These are phyloP conservation scores for Adineta ricciae DNA, from an alignment of 2,888 invertebrate species.

Conservation along the genomic window DNA sequence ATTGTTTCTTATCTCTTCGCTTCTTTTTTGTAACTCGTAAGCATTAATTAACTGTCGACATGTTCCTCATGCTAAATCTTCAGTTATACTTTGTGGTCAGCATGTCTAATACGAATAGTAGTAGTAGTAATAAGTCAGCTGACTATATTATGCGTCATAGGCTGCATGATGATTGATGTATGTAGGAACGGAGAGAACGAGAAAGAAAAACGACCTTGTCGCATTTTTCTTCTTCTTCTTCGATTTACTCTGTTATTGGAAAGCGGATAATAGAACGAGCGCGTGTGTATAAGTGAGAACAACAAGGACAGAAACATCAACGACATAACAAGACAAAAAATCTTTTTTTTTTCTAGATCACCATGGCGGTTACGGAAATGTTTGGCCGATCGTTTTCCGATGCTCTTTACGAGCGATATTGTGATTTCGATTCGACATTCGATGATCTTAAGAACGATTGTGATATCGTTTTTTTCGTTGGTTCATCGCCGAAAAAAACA, in stretches of 20 bases:
- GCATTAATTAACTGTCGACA: neutral
- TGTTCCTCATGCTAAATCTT: neutral
- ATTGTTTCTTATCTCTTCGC: neutral
- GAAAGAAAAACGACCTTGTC: neutral
- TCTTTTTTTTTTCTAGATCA: neutral
- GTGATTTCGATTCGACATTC: conserved; percentile 5
- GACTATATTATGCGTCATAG: neutral
- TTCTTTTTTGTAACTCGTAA: neutral
- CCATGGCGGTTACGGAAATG: neutral
- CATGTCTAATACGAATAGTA: neutral
- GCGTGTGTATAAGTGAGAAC: neutral
- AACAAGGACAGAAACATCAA: neutral
- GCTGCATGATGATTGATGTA: neutral
- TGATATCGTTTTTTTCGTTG: conserved; percentile 10
- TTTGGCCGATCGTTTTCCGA: neutral
- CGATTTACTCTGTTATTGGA: neutral
- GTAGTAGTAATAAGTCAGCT: neutral
- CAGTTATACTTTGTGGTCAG: neutral
- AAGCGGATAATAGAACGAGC: neutral
- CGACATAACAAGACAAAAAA: neutral
- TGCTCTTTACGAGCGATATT: conserved; percentile 12
- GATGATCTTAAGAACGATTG: neutral
- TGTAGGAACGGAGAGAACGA: neutral
- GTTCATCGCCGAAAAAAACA: conserved; percentile 1
- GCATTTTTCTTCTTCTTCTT: neutral